phyloP scores from a whole-genome alignment of 1,140 invertebrate species.

The Lordiphosa stackelbergi region DNA sequence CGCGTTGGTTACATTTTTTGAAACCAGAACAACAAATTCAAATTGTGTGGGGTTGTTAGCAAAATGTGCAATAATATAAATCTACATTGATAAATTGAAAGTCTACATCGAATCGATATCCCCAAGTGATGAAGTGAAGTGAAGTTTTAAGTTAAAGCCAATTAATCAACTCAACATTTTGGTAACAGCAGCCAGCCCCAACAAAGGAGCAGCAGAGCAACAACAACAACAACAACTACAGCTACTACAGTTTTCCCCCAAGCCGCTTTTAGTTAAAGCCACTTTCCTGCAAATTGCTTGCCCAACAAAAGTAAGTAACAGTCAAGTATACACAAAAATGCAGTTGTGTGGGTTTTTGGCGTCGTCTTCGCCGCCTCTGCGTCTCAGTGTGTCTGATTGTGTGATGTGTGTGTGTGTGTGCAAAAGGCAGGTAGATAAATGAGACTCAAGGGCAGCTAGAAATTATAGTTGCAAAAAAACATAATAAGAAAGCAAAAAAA shows the following conservation, averaged over 20 bases:
- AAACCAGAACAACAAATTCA: too few species aligned
- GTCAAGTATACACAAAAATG: slow-evolving; percentile 52
- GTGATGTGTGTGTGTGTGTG: slow-evolving; percentile 25
- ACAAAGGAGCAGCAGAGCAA: too few species aligned
- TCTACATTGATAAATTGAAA: too few species aligned
- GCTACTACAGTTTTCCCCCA: slow-evolving; percentile 23
- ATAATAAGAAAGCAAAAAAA: too few species aligned
- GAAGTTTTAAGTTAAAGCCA: too few species aligned
- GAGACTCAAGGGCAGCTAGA: slow-evolving; percentile 63
- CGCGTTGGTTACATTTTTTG: too few species aligned
- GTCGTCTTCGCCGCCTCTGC: slow-evolving; percentile 35
- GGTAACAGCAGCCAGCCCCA: too few species aligned
- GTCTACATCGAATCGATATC: too few species aligned
- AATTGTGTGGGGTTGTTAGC: too few species aligned
- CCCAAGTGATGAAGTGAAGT: too few species aligned
- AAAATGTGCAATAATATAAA: too few species aligned
- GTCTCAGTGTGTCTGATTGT: slow-evolving; percentile 14
- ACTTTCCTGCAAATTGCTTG: slow-evolving; percentile 46
- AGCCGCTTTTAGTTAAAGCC: slow-evolving; percentile 17
- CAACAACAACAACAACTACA: slow-evolving; percentile 18
- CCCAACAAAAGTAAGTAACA: slow-evolving; percentile 50
- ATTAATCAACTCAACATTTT: too few species aligned
- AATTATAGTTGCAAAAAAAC: slow-evolving; percentile 27
- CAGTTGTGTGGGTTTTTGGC: slow-evolving; percentile 49
- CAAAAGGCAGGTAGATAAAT: slow-evolving; percentile 57